Evolutionary conservation across 1,140 invertebrate genomes (phyloP), one percentile per base, ranked within the genome.

Genomic region (Philopotamus ludificatus): DNA sequence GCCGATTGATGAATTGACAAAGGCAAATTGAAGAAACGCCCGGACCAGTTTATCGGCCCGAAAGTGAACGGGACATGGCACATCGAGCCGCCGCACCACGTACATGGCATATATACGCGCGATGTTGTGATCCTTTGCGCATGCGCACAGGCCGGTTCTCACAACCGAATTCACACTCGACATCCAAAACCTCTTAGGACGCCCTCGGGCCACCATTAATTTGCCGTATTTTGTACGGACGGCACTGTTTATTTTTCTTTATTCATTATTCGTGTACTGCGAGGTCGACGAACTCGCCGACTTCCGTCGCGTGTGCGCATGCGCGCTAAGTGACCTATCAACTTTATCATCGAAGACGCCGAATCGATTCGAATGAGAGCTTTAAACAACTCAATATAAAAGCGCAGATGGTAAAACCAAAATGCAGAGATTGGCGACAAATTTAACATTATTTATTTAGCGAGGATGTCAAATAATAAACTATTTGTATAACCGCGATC

Each of bases 181-280:
- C 50, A 53, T 22, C 50, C 21, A 23, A 53, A 23, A 25, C 44
- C 9, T 53, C 50, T 1, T 21, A 12, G 23, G 50, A 25, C 16
- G 50, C 18, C 45, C 45, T 16, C 20, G n/a, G 50, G 50, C 50
- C 22, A 53, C 50, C 50, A 53, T 26, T 53, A 53, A 53, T 53
- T 53, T 53, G 50, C 50, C 23, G 50, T 53, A 53, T 26, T 53
- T 53, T 53, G 21, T 21, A 18, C 9, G 18, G 15, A 2, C 22
- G 16, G 47, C 15, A 18, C 15, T 49, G 15, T 49, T 23, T 7
- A 53, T 53, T 53, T 53, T 53, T 7, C 4, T 53, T 53, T 53
- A 3, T 12, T 53, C 23, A 53, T 53, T 53, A 53, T 53, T 53
- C 50, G 20, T 26, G 22, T 25, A 25, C 21, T 22, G 3, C 50